phyloP scores from a whole-genome alignment of 2,113 vertebrate genomes.

The Pongo pygmaeus region DNA sequence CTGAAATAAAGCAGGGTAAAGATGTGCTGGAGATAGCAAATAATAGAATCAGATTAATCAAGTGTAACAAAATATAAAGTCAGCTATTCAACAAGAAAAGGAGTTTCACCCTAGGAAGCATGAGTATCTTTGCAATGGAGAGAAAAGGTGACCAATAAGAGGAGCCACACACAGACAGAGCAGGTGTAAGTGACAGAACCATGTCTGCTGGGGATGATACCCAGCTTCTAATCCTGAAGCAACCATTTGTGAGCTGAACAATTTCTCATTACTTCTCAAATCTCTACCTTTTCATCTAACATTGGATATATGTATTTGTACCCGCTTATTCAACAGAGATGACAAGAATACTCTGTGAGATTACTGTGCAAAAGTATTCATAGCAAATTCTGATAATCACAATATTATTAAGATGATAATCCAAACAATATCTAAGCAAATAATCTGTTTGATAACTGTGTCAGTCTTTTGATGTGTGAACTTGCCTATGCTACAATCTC shows the following conservation, averaged over 20 bases:
- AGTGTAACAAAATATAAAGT: not conserved
- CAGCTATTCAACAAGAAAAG: not conserved
- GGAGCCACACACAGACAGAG: not conserved
- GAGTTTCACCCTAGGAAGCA: not conserved
- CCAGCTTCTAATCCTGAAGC: not conserved
- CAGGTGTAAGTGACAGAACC: fast-evolving
- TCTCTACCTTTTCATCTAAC: not conserved
- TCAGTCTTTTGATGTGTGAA: not conserved
- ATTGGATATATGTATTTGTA: not conserved
- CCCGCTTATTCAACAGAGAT: not conserved
- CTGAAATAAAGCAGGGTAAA: not conserved
- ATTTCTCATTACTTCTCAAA: not conserved
- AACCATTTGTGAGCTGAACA: not conserved
- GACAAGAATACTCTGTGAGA: not conserved
- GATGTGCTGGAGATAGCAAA: not conserved
- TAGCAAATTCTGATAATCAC: not conserved
- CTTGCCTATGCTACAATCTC: not conserved
- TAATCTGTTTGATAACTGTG: not conserved
- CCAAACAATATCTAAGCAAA: not conserved
- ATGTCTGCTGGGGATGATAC: not conserved
- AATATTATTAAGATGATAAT: not conserved
- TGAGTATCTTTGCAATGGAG: not conserved
- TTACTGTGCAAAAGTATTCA: not conserved
- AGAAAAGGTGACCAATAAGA: not conserved
- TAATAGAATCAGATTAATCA: not conserved